Evolutionary conservation across 1,140 invertebrate genomes (phyloP).

Genomic region (Maconellicoccus hirsutus): DNA sequence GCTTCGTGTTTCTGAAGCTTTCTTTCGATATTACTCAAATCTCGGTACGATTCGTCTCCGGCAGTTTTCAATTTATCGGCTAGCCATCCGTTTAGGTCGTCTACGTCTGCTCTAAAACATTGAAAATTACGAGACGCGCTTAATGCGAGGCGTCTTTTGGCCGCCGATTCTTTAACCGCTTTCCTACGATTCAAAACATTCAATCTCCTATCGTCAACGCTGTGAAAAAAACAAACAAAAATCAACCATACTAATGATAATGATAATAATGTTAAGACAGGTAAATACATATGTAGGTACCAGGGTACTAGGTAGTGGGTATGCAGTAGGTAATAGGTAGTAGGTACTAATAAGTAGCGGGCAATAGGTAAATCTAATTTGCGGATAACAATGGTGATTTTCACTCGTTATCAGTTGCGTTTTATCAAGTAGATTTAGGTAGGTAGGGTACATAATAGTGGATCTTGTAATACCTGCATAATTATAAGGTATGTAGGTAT

Average conservation of each 20-base stretch:
- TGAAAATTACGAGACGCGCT: conserved; percentile 68
- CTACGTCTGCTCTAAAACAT: conserved; percentile 76
- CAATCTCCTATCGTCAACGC: conserved; percentile 58
- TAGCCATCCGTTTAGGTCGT: conserved; percentile 81
- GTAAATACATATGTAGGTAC: neutral
- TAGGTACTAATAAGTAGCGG: too few species aligned
- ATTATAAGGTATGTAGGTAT: neutral
- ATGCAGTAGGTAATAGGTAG: too few species aligned
- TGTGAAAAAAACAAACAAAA: conserved; percentile 1
- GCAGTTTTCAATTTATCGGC: conserved; percentile 83
- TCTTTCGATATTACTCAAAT: conserved; percentile 78
- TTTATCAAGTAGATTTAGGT: too few species aligned
- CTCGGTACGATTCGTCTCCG: conserved; percentile 83
- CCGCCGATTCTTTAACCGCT: conserved; percentile 59
- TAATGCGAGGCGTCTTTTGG: conserved; percentile 55
- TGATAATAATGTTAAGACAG: neutral
- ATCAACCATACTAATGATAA: neutral
- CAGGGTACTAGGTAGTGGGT: too few species aligned
- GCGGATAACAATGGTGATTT: too few species aligned
- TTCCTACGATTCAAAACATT: conserved; percentile 62
- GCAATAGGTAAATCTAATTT: too few species aligned
- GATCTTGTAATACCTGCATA: neutral
- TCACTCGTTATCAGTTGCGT: too few species aligned
- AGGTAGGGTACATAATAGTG: too few species aligned
- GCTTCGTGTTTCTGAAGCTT: conserved; percentile 97